Evolutionary conservation across 2,888 invertebrate genomes (phyloP), one percentile per base, ranked within the genome.

Genomic region (Heteromurus nitidus): DNA sequence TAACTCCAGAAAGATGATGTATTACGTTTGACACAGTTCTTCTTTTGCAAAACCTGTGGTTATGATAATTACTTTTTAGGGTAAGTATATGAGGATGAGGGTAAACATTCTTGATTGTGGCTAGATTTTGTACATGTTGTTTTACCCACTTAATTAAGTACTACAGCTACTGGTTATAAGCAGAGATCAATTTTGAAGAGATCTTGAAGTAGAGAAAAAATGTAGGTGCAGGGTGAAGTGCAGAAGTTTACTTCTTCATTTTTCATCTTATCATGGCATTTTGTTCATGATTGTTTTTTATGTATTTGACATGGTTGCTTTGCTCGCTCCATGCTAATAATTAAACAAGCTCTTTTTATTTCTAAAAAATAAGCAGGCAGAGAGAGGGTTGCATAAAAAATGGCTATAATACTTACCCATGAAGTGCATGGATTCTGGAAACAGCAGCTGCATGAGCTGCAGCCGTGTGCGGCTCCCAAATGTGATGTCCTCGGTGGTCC

Each of bases 401-500:
- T 2, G 9, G 55, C 22, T 72, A 60, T 44, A 58, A 55, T 36
- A 22, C 83, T 87, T 85, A 87, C 87, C 87, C 86, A 62, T 86
- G 86, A 75, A 87, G 58, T 22, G 87, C 86, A 77, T 86, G 86
- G 53, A 86, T 76, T 75, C 85, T 73, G 11, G 86, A 85, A 31
- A 85, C 86, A 30, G 87, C 86, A 24, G 87, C 85, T n/a, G 87
- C 87, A 0, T 85, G 86, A 3, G 87, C 86, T 22, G 84, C 79
- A 30, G 83, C 81, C 30, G 80, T 74, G 65, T 86, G 86, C 50
- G 82, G 83, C 50, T 85, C 85, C 86, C 86, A 86, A 42, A 83
- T 80, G 7, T 30, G 77, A 70, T 77, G 79, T 58, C 30, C 73
- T 68, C 81, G 70, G 42, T 84, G 80, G 64, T 86, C 85, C 84